Percentiles rank a stretch among this genome's conserved stretches.
Conservation (phyloP, 2,797 vertebrate species). For the Sebastes iracundus region DNA sequence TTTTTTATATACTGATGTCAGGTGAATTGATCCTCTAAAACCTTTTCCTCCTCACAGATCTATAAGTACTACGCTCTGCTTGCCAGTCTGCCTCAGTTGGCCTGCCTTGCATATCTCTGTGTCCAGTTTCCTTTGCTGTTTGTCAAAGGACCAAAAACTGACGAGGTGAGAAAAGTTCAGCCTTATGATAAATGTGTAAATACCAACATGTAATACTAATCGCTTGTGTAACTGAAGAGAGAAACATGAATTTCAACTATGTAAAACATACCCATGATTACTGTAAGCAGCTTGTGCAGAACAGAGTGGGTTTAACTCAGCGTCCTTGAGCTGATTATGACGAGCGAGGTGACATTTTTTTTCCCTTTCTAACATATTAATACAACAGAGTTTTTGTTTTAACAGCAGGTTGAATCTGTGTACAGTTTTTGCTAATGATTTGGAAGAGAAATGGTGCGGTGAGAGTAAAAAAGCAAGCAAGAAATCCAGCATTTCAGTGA, state of each 20-base stretch:
- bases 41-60: conserved; percentile 79
- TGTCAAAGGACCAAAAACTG: conserved; percentile 72
- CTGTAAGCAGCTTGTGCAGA: conserved; percentile 73
- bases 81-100: conserved; percentile 88
- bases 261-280: conserved; percentile 62
- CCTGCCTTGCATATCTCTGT: conserved; percentile 85
- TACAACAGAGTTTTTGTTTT: conserved; percentile 66
- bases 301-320: conserved; percentile 48
- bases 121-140: conserved; percentile 81
- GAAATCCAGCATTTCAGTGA: not conserved
- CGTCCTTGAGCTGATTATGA: conserved; percentile 63
- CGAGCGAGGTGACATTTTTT: conserved; percentile 37
- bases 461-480: not conserved
- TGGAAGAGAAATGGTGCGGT: not conserved
- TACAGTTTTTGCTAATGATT: not conserved
- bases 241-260: conserved; percentile 49
- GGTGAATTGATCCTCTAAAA: not conserved
- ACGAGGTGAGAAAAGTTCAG: conserved; percentile 72
- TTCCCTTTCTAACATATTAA: conserved; percentile 8
- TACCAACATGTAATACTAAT: not conserved
- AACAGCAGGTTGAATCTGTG: conserved; percentile 37
- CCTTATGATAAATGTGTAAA: not conserved
- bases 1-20: not conserved
- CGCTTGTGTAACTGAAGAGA: not conserved
- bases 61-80: conserved; percentile 90